Conservation (phyloP, 2,113 vertebrate genomes). For the Ceyx cyanopectus region DNA sequence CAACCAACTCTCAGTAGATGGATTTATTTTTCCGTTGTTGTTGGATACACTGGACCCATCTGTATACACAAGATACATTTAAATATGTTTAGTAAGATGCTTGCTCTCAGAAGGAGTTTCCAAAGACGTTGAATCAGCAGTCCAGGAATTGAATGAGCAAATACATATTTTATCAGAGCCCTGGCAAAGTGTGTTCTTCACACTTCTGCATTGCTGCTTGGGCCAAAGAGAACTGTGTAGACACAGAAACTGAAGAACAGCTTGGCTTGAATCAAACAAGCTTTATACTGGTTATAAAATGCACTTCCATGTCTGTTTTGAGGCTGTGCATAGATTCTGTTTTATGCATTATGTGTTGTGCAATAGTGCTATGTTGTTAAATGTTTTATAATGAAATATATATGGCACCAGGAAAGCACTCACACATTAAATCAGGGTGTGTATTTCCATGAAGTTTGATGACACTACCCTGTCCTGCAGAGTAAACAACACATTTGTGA, state of each 20-base stretch:
- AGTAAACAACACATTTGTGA: not conserved
- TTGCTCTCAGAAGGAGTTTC: no score
- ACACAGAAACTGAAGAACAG: not conserved
- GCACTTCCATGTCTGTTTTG: not conserved
- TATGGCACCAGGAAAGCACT: not conserved
- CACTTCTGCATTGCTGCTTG: no score
- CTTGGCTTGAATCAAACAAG: not conserved
- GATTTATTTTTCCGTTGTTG: no score
- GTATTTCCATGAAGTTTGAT: constrained; percentile 8
- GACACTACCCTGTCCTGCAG: not conserved
- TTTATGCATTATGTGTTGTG: not conserved
- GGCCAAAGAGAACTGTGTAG: no score
- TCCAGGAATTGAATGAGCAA: no score
- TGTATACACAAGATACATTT: no score
- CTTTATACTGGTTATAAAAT: not conserved
- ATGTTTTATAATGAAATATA: constrained; percentile 21
- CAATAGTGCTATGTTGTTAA: not conserved
- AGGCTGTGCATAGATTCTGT: not conserved
- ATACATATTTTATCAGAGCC: no score
- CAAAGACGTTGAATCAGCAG: no score
- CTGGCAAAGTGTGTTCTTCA: no score
- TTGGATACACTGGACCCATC: no score
- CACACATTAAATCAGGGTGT: not conserved
- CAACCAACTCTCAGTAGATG: no score
- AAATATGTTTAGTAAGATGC: no score